These are phyloP conservation scores for Malurus alboscapulatus DNA, from an alignment of 2,113 vertebrate genomes.

Conservation along the genomic window DNA sequence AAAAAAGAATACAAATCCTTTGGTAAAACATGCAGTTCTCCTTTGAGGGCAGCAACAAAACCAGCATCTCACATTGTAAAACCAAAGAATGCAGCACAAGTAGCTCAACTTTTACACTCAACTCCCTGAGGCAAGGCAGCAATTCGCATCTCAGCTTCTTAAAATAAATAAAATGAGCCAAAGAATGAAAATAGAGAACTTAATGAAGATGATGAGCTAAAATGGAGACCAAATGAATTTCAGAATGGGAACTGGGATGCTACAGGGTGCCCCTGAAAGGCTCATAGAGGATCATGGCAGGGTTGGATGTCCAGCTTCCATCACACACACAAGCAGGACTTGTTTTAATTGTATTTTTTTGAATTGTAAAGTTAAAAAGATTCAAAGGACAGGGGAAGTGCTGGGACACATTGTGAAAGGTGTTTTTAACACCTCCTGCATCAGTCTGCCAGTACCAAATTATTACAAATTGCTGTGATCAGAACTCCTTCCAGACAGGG, in stretches of 20 bases:
- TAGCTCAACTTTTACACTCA: background rate
- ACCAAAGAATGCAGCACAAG: background rate
- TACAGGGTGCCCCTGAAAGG: background rate
- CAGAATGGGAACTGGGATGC: background rate
- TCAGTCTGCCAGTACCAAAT: background rate
- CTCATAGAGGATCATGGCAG: background rate
- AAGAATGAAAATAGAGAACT: slow-evolving; percentile 1
- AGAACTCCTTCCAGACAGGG: background rate
- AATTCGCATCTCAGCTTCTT: background rate
- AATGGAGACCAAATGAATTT: slow-evolving; percentile 1
- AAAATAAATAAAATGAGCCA: slow-evolving; percentile 4
- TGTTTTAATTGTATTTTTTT: background rate
- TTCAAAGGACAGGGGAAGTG: background rate
- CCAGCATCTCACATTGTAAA: background rate
- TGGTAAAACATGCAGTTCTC: background rate
- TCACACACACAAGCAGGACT: background rate
- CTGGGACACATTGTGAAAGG: background rate
- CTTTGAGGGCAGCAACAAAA: slow-evolving; percentile 31
- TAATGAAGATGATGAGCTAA: background rate
- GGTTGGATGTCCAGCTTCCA: background rate
- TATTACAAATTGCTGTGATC: background rate
- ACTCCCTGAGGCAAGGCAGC: background rate
- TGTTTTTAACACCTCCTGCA: background rate
- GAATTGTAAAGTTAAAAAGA: background rate
- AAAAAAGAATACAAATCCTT: background rate